Conservation (phyloP, 2,113 vertebrate species). For the Rhinopomastus cyanomelas region DNA sequence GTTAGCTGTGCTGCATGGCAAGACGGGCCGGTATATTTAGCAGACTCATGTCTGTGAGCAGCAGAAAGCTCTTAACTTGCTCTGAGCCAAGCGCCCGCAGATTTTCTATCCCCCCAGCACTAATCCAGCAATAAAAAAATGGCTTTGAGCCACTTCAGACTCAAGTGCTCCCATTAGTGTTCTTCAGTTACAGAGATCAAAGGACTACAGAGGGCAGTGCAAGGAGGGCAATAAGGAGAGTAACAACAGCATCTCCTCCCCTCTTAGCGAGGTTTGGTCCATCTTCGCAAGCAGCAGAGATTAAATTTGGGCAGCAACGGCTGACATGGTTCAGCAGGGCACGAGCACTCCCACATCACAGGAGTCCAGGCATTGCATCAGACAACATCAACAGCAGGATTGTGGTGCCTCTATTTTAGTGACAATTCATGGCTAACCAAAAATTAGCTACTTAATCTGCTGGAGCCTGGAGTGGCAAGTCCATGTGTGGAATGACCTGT, state of each 20-base stretch:
- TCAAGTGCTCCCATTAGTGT: neutral
- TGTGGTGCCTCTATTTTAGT: neutral
- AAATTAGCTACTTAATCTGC: neutral
- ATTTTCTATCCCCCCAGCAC: neutral
- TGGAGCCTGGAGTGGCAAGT: neutral
- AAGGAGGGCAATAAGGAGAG: neutral
- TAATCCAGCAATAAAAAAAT: slow-evolving; percentile 5
- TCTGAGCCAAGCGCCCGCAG: fast-evolving
- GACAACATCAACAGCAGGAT: neutral
- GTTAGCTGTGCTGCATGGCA: neutral
- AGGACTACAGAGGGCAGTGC: neutral
- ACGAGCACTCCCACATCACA: fast-evolving
- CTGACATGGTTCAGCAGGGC: neutral
- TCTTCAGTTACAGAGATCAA: neutral
- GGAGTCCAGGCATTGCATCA: neutral
- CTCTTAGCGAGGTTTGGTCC: neutral
- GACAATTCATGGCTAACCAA: neutral
- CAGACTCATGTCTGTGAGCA: neutral
- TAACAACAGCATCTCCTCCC: neutral
- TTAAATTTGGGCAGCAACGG: neutral
- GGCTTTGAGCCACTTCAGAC: slow-evolving; percentile 33
- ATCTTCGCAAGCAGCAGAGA: neutral
- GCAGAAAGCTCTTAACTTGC: neutral
- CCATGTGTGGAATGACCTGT: fast-evolving
- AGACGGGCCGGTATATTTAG: neutral